These are phyloP conservation scores for Rana temporaria DNA, from an alignment of 2,113 vertebrate genomes.

Conservation along the genomic window DNA sequence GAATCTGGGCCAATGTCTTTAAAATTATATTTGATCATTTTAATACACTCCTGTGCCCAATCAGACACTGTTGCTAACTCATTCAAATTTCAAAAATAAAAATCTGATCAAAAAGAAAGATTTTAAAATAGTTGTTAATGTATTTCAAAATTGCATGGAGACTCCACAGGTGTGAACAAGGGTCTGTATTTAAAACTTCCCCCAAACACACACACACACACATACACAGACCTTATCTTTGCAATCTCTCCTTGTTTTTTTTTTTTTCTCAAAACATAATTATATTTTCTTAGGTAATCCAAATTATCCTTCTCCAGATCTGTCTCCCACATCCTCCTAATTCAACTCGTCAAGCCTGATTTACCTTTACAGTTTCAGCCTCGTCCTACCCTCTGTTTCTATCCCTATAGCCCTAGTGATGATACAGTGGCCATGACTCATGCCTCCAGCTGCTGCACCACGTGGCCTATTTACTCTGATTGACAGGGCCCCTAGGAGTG, in stretches of 20 bases:
- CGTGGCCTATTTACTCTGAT: constrained; percentile 4
- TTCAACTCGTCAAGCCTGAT: background rate
- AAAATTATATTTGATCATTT: too few relatives aligned
- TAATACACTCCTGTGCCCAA: too few relatives aligned
- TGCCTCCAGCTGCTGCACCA: constrained; percentile 37
- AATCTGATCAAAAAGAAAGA: too few relatives aligned
- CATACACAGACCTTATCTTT: too few relatives aligned
- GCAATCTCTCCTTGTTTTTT: background rate
- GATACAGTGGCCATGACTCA: constrained; percentile 31
- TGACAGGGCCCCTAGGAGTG: constrained; percentile 41
- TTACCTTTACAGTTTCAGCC: constrained; percentile 23
- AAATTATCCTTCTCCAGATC: constrained; percentile 8
- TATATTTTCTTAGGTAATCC: background rate
- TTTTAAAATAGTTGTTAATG: too few relatives aligned
- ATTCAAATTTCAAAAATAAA: too few relatives aligned
- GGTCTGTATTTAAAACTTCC: too few relatives aligned
- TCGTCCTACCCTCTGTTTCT: background rate
- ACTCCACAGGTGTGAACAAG: too few relatives aligned
- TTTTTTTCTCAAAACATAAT: background rate
- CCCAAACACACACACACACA: too few relatives aligned
- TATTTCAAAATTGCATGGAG: too few relatives aligned
- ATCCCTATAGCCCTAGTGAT: constrained; percentile 30
- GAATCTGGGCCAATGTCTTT: too few relatives aligned
- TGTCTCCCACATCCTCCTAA: background rate
- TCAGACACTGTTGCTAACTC: too few relatives aligned